Percentiles rank a stretch among this genome's conserved stretches.
These are phyloP conservation scores for Eurois occulta DNA, from an alignment of 2,888 invertebrate genomes.

Conservation along the genomic window DNA sequence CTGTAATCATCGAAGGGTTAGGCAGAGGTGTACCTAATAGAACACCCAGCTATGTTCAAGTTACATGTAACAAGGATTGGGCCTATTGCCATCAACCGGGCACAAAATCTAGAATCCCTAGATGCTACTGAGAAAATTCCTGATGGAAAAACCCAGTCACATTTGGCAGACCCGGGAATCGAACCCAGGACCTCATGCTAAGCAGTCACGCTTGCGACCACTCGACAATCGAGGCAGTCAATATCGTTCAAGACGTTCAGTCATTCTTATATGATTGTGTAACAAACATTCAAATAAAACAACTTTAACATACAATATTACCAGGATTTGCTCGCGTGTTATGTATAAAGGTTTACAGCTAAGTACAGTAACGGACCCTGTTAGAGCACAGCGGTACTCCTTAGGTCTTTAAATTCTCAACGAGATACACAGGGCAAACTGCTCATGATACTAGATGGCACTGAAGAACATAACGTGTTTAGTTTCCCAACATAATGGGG, in stretches of 20 bases:
- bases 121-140: background rate
- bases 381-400: background rate
- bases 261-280: background rate
- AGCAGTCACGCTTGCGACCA: background rate
- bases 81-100: too few relatives aligned
- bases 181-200: too few relatives aligned
- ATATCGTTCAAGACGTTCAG: background rate
- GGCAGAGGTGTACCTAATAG: too few relatives aligned
- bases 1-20: background rate
- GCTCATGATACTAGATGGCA: background rate
- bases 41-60: too few relatives aligned
- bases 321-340: background rate
- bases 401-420: background rate
- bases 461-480: background rate
- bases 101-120: too few relatives aligned
- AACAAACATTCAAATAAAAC: background rate
- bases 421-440: background rate
- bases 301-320: background rate
- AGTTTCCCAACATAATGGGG: conserved; percentile 19
- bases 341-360: background rate
- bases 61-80: too few relatives aligned
- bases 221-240: background rate
- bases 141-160: too few relatives aligned
- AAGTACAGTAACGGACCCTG: background rate
- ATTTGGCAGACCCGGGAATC: too few relatives aligned